phyloP scores from a whole-genome alignment of 1,140 invertebrate species.

The Chironomus tepperi region DNA sequence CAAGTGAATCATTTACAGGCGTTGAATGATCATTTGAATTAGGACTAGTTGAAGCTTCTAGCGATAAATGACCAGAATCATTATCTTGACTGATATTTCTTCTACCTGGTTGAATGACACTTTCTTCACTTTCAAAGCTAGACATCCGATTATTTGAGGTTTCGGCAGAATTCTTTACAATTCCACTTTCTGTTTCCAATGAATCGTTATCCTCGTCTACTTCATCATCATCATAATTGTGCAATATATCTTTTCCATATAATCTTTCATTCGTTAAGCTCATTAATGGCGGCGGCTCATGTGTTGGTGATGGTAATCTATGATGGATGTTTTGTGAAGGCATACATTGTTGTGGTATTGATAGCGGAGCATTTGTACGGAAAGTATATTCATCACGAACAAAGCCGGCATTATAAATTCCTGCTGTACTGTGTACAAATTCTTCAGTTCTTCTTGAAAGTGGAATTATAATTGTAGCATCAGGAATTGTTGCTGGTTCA shows the following conservation, averaged over 20 bases:
- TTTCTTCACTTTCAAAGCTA: conserved; percentile 11
- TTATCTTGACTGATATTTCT: not conserved
- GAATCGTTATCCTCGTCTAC: not conserved
- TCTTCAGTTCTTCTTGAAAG: conserved; percentile 43
- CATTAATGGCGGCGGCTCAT: not conserved
- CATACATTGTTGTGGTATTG: conserved; percentile 22
- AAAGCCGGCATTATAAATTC: conserved; percentile 10
- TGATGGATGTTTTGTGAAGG: not conserved
- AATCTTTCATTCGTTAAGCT: not conserved
- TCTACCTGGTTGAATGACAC: not conserved
- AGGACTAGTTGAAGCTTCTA: not conserved
- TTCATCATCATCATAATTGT: not conserved
- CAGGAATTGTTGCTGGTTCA: conserved; percentile 30
- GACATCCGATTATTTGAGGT: not conserved
- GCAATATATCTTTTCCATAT: not conserved
- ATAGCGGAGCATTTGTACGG: not conserved
- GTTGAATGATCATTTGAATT: not conserved
- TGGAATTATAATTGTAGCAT: conserved; percentile 49
- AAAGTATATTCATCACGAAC: not conserved
- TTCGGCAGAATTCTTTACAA: not conserved
- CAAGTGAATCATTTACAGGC: not conserved
- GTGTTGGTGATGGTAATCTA: not conserved
- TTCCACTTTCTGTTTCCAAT: not conserved
- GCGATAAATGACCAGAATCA: conserved; percentile 4
- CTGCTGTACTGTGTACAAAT: conserved; percentile 20